Evolutionary conservation across 1,140 invertebrate species (phyloP).

Genomic region (Solenopsis invicta): DNA sequence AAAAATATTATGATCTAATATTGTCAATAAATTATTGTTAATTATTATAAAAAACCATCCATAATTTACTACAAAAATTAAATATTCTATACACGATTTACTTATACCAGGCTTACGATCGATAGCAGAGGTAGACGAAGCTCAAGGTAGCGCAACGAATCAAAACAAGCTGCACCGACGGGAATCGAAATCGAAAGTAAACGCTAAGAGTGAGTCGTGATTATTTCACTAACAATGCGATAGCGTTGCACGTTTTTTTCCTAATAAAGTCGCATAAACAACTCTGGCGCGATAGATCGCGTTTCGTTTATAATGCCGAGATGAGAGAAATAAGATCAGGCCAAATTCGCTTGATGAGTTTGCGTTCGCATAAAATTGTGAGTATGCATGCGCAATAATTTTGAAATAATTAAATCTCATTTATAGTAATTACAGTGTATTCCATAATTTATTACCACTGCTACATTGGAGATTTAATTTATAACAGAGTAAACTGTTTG

Average conservation of each 20-base stretch:
- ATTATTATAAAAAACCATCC: neutral
- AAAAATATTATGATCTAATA: neutral
- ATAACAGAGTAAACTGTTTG: neutral
- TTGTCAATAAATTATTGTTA: conserved; percentile 2
- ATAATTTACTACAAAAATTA: conserved; percentile 8
- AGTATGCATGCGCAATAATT: neutral
- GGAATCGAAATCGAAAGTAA: conserved; percentile 28
- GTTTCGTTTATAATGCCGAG: neutral
- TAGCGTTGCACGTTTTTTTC: neutral
- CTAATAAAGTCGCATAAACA: conserved; percentile 3
- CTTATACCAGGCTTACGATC: neutral
- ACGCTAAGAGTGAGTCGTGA: neutral
- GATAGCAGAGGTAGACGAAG: neutral
- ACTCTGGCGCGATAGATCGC: neutral
- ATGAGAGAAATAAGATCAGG: neutral
- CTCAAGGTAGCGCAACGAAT: neutral
- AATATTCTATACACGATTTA: neutral
- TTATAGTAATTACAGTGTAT: neutral
- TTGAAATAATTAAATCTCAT: neutral
- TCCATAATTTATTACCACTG: neutral
- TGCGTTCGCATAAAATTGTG: neutral
- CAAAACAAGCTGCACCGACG: conserved; percentile 8
- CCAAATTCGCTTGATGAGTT: neutral
- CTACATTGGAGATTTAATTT: neutral
- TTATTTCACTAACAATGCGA: conserved; percentile 34